phyloP scores from a whole-genome alignment of 2,113 vertebrate genomes.

The Muscicapa adusta region DNA sequence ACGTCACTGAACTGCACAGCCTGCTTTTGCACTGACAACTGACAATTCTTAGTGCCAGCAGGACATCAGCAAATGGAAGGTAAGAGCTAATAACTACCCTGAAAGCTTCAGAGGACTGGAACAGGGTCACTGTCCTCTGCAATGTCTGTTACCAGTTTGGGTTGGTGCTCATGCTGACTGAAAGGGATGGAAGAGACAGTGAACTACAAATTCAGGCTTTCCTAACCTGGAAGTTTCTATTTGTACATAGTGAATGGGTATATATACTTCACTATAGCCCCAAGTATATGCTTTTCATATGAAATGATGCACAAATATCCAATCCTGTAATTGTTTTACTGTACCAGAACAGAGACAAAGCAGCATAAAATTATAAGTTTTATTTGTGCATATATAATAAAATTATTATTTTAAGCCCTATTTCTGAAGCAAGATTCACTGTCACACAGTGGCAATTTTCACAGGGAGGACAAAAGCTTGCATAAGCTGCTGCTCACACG shows the following conservation, averaged over 20 bases:
- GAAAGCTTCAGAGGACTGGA: background rate
- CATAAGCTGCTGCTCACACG: background rate
- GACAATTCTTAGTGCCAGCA: background rate
- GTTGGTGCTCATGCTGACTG: background rate
- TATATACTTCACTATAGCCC: background rate
- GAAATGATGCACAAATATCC: background rate
- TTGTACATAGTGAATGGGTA: accelerated
- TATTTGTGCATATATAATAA: background rate
- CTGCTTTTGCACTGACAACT: background rate
- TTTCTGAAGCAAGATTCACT: background rate
- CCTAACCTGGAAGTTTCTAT: background rate
- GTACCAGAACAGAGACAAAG: background rate
- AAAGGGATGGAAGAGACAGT: background rate
- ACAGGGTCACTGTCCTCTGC: background rate
- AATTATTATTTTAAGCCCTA: background rate
- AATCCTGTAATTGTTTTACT: background rate
- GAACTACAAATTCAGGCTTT: background rate
- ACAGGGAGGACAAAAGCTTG: background rate
- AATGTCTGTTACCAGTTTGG: background rate
- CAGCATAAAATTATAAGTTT: background rate
- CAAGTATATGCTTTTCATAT: background rate
- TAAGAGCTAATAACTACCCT: background rate
- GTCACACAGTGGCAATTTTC: background rate
- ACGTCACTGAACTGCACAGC: background rate
- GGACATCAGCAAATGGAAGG: background rate